phyloP scores from a whole-genome alignment of 2,888 invertebrate genomes.

The Conomelus anceps region DNA sequence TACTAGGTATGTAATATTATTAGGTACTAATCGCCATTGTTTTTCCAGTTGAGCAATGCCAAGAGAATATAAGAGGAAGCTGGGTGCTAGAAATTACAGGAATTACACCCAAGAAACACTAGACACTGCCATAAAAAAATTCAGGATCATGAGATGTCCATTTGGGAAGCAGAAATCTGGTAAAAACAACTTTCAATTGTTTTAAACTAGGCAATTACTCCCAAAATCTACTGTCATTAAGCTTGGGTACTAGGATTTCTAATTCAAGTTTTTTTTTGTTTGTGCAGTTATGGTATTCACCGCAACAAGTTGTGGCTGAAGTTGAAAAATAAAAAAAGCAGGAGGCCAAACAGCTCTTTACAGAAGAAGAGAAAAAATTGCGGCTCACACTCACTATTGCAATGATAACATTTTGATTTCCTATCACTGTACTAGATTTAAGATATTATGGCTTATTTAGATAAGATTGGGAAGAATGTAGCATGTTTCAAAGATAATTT shows the following conservation, averaged over 20 bases:
- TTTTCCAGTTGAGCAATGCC: not conserved
- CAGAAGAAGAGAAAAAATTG: too few relatives aligned
- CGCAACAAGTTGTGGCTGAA: too few relatives aligned
- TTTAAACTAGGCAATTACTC: not conserved
- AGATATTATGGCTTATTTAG: not conserved
- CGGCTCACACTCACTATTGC: too few relatives aligned
- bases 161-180: not conserved
- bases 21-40: not conserved
- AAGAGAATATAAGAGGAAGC: constrained; percentile 8
- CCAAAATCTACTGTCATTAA: not conserved
- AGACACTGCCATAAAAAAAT: not conserved
- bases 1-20: not conserved
- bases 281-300: constrained; percentile 5
- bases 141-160: not conserved
- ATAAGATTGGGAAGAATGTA: not conserved
- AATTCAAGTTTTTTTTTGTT: not conserved
- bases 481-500: not conserved
- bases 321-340: too few relatives aligned
- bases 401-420: too few relatives aligned
- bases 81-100: constrained; percentile 7
- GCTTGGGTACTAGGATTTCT: not conserved
- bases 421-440: not conserved
- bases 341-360: too few relatives aligned
- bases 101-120: constrained; percentile 16
- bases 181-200: not conserved